Conservation (phyloP, 2,113 vertebrate species). For the Melanostigma gelatinosum region DNA sequence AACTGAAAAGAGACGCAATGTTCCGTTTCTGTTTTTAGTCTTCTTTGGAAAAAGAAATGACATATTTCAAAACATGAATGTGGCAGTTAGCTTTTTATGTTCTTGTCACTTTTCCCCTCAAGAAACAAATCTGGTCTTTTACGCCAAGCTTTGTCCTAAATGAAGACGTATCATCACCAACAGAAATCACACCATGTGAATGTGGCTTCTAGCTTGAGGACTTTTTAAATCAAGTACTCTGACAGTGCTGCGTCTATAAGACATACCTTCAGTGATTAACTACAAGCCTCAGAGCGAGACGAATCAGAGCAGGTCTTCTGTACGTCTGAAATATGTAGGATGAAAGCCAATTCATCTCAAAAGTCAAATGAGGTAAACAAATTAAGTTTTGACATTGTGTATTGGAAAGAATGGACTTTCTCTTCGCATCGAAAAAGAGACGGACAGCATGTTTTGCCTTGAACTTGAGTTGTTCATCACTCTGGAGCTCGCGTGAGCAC, state of each 20-base stretch:
- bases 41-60: slow-evolving; percentile 9
- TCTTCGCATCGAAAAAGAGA: slow-evolving; percentile 31
- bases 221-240: slow-evolving; percentile 28
- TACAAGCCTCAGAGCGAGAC: neutral
- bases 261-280: slow-evolving; percentile 31
- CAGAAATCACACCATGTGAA: neutral
- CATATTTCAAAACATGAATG: neutral
- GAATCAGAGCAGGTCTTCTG: neutral
- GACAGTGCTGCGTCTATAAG: slow-evolving; percentile 55
- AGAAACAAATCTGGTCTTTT: neutral
- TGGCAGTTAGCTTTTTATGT: neutral
- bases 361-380: slow-evolving; percentile 18
- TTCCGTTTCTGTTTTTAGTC: slow-evolving; percentile 15
- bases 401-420: slow-evolving; percentile 39
- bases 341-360: slow-evolving; percentile 18
- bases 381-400: slow-evolving; percentile 47
- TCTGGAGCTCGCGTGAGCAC: slow-evolving; percentile 34
- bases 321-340: slow-evolving; percentile 3
- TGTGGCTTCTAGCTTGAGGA: neutral
- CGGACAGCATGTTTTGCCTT: slow-evolving; percentile 52
- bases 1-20: slow-evolving; percentile 21
- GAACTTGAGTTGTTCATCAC: slow-evolving; percentile 28
- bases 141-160: neutral
- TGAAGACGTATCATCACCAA: neutral
- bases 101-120: neutral